Base-by-base conservation (phyloP, 2,888 invertebrate species). In the Troglohyphantes excavatus region DNA sequence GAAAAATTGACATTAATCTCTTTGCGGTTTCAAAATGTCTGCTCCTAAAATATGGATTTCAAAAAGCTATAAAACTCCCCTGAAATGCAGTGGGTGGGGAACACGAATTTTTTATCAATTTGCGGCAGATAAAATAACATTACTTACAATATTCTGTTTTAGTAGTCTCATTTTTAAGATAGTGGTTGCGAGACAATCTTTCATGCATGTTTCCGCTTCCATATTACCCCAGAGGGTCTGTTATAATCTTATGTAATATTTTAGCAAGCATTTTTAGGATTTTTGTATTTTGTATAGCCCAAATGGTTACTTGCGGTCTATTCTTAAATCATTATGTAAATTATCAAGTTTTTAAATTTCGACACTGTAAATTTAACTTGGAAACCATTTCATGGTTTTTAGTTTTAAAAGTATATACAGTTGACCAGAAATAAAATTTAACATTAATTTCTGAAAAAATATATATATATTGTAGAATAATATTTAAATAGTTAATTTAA, bases 31-130 rank as follows among this genome's bases (percentile, higher is more conserved):
- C 65, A 33, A 65, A 65, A 65, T 21, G 39, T 39, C 39, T 23
- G 78, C 0, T 9, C 43, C 17, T 13, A 63, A 78, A 65, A 78
- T 39, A 78, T 78, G 46, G 23, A n/a, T 79, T 67, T 43, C 21
- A 17, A 7, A 46, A 67, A 21, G 53, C 33, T 53, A 46, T 79
- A 79, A 67, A 79, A 43, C 53, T 53, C 21, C 0, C 6, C 33
- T n/a, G 29, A 43, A 21, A 11, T 26, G 17, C 6, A 29, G 53
- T 79, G 53, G 79, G 67, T 33, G 53, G 23, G 26, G 79, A 61
- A 27, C 46, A 67, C 5, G 13, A 46, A 21, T 26, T 43, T 46
- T 43, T 67, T 23, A 11, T 26, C 27, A 53, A 67, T 39, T 67
- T 23, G n/a, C 26, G 26, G 26, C 21, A 23, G 21, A 29, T 33